phyloP scores from a whole-genome alignment of 2,113 vertebrate genomes.

The Coreoperca whiteheadi region DNA sequence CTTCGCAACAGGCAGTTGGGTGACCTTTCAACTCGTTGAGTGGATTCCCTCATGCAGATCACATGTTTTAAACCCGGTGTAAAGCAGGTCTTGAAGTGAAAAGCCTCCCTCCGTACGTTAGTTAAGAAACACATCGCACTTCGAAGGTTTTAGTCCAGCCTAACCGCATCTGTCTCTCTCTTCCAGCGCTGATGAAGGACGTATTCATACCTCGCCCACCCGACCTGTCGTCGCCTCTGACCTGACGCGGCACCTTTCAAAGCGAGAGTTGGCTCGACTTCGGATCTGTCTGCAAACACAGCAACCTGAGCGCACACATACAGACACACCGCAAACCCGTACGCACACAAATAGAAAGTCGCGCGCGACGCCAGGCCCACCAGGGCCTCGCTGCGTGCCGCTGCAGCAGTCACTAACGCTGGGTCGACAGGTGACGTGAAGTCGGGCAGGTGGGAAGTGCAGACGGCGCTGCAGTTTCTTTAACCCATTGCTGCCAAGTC shows the following conservation, averaged over 20 bases:
- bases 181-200: constrained; percentile 79
- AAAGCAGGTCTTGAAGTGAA: not conserved
- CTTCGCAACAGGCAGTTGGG: too few relatives aligned
- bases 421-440: not conserved
- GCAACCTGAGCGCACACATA: constrained; percentile 19
- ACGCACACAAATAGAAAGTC: constrained; percentile 33
- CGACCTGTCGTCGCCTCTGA: constrained; percentile 63
- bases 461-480: not conserved
- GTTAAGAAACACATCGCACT: too few relatives aligned
- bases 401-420: not conserved
- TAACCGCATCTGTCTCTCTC: not conserved
- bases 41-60: not conserved
- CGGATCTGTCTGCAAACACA: constrained; percentile 19
- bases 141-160: too few relatives aligned
- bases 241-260: constrained; percentile 61
- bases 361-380: not conserved
- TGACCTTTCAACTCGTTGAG: too few relatives aligned
- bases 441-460: not conserved
- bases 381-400: constrained; percentile 4
- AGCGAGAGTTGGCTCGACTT: not conserved
- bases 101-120: not conserved
- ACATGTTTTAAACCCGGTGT: not conserved
- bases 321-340: constrained; percentile 19
- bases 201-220: constrained; percentile 63
- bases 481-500: not conserved